Conservation (phyloP, 1,140 invertebrate species). For the Drosophila prosaltans region DNA sequence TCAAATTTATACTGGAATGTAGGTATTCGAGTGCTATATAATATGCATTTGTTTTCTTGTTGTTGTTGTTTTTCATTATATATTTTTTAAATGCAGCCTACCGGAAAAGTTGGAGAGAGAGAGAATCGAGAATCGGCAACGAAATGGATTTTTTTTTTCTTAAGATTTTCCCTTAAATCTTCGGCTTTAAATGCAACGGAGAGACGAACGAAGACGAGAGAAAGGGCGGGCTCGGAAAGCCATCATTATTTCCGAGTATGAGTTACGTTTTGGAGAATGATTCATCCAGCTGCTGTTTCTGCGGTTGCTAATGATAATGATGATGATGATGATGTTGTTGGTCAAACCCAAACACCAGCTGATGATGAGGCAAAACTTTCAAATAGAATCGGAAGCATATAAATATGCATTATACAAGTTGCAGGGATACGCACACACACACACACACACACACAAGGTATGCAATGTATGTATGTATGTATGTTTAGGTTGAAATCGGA, state of each 20-base stretch:
- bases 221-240: not conserved
- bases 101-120: not conserved
- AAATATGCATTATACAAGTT: not conserved
- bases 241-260: conserved; percentile 5
- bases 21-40: not conserved
- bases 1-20: not conserved
- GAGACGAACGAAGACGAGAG: no score
- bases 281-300: conserved; percentile 1
- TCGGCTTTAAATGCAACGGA: no score
- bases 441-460: no score
- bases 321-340: not conserved
- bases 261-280: conserved; percentile 9
- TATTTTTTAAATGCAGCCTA: not conserved
- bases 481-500: conserved; percentile 1
- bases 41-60: not conserved
- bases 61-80: not conserved
- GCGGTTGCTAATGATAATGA: not conserved
- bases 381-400: not conserved
- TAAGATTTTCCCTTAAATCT: not conserved
- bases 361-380: conserved; percentile 12
- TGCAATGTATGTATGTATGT: not conserved
- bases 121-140: no score
- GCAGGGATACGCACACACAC: not conserved
- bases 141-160: conserved; percentile 5
- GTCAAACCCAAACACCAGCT: not conserved